Conservation (phyloP, 2,797 vertebrate species). For the Diplodus puntazzo region DNA sequence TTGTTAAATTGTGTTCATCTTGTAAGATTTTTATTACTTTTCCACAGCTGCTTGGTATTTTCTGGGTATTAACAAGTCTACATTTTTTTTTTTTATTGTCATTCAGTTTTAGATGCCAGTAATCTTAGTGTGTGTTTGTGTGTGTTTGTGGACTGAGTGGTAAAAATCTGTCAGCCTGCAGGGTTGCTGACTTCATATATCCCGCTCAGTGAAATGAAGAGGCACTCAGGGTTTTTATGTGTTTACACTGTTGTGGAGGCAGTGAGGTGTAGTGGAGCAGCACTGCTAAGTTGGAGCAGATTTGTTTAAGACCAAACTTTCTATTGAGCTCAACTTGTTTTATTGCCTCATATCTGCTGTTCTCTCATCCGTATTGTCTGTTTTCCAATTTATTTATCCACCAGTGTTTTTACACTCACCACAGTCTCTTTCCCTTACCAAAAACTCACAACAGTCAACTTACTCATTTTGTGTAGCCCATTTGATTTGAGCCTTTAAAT, state of each 20-base stretch:
- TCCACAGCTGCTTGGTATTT: slow-evolving; percentile 61
- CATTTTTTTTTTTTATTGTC: slow-evolving; percentile 11
- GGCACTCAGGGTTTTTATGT: slow-evolving; percentile 51
- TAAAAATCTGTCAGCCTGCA: slow-evolving; percentile 54
- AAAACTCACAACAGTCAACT: background rate
- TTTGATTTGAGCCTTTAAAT: background rate
- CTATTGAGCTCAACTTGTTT: slow-evolving; percentile 21
- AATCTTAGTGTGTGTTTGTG: slow-evolving; percentile 33
- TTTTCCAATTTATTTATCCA: slow-evolving; percentile 3
- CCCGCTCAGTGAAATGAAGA: slow-evolving; percentile 50
- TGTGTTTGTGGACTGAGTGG: slow-evolving; percentile 35
- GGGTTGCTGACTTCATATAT: slow-evolving; percentile 61
- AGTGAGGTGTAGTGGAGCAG: slow-evolving; percentile 12
- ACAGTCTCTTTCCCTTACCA: background rate
- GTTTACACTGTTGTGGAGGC: slow-evolving; percentile 49
- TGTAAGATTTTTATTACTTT: slow-evolving; percentile 48
- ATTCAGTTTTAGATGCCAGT: slow-evolving; percentile 40
- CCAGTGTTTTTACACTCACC: background rate
- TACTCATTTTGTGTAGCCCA: background rate
- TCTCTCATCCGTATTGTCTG: slow-evolving; percentile 12
- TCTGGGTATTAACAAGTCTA: slow-evolving; percentile 52
- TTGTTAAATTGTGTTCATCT: slow-evolving; percentile 30
- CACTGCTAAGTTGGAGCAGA: slow-evolving; percentile 19
- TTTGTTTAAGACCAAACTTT: slow-evolving; percentile 45
- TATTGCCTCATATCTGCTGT: slow-evolving; percentile 8